These are phyloP conservation scores for Gambelia wislizenii DNA, from an alignment of 2,797 vertebrate species.

Conservation along the genomic window DNA sequence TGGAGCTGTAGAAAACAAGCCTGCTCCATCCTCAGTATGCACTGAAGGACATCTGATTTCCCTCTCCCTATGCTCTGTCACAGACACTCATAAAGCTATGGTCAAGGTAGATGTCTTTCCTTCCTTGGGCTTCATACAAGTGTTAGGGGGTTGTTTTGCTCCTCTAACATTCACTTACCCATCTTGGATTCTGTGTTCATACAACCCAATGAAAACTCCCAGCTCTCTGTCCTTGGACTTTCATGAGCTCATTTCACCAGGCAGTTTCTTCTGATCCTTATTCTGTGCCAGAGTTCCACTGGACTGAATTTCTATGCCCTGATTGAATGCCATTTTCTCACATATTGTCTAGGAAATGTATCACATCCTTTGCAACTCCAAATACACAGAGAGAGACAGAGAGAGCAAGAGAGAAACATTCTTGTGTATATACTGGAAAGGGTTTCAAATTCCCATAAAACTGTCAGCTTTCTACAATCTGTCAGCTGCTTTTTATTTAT, in stretches of 20 bases:
- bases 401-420: not conserved
- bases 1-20: too few species aligned
- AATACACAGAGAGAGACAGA: too few species aligned
- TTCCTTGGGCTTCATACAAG: not conserved
- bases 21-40: too few species aligned
- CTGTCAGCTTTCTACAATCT: not conserved
- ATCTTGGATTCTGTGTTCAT: not conserved
- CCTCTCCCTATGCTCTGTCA: not conserved
- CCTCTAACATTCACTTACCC: not conserved
- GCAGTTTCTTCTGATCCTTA: not conserved
- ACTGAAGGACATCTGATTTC: not conserved
- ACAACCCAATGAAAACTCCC: not conserved
- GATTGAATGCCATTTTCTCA: constrained; percentile 38
- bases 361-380: constrained; percentile 25
- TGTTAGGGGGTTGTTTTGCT: not conserved
- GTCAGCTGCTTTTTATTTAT: constrained; percentile 36
- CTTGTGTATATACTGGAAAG: constrained; percentile 30
- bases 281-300: not conserved
- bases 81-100: not conserved
- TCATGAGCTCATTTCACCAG: not conserved
- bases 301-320: not conserved
- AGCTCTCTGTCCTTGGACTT: not conserved
- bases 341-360: constrained; percentile 51
- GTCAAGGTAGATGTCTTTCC: not conserved
- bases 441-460: not conserved